Evolutionary conservation across 2,888 invertebrate genomes (phyloP).

Genomic region (Heliconius cydno): DNA sequence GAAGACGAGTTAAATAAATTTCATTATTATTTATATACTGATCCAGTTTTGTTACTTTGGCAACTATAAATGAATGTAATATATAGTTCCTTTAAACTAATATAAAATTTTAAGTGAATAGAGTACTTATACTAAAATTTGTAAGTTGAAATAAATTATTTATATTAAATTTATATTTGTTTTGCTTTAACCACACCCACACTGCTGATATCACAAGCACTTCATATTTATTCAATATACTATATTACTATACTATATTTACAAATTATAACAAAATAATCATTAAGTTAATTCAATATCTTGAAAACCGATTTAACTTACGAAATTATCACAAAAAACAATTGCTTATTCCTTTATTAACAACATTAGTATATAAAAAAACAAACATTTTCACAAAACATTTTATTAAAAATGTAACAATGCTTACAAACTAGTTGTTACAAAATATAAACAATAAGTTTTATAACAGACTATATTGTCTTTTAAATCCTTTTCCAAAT

Average conservation of each 20-base stretch:
- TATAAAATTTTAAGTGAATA: slow-evolving; percentile 9
- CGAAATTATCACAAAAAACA: not conserved
- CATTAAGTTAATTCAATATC: too few species aligned
- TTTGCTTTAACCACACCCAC: not conserved
- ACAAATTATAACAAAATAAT: too few species aligned
- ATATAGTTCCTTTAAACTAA: slow-evolving; percentile 11
- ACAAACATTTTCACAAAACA: slow-evolving; percentile 31
- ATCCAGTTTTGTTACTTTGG: too few species aligned
- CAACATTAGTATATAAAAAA: not conserved
- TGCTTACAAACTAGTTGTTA: slow-evolving; percentile 33
- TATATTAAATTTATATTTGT: slow-evolving; percentile 12
- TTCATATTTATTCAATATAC: not conserved
- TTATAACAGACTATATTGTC: slow-evolving; percentile 19
- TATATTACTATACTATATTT: too few species aligned
- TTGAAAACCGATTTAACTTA: not conserved
- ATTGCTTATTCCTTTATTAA: not conserved
- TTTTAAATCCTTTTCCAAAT: slow-evolving; percentile 20
- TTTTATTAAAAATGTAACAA: slow-evolving; percentile 42
- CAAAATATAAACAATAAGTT: slow-evolving; percentile 31
- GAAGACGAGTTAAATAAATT: too few species aligned
- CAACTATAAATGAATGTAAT: not conserved
- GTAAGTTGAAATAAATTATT: slow-evolving; percentile 36
- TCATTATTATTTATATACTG: not conserved
- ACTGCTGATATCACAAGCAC: not conserved
- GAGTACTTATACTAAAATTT: slow-evolving; percentile 34